A percentile compares a stretch with the other conserved stretches of the same genome.
phyloP scores from a whole-genome alignment of 2,113 vertebrate species.

The Corvus hawaiiensis region DNA sequence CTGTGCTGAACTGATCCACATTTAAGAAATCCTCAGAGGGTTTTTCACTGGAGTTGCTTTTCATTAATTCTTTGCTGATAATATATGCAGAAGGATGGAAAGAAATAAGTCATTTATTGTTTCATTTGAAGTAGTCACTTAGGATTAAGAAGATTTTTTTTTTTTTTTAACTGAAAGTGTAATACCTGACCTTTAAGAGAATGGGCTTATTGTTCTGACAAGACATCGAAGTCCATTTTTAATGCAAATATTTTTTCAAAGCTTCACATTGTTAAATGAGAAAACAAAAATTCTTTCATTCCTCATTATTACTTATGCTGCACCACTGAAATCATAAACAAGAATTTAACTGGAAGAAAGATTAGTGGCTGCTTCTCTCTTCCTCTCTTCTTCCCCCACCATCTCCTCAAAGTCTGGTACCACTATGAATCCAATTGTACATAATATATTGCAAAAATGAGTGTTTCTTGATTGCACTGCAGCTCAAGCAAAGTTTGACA shows the following conservation, averaged over 20 bases:
- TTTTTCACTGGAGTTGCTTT: neutral
- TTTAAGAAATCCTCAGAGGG: neutral
- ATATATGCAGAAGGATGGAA: neutral
- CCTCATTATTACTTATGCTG: neutral
- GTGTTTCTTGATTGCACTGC: neutral
- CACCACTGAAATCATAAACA: neutral
- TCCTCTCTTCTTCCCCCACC: accelerated
- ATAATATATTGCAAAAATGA: neutral
- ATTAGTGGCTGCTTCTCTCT: neutral
- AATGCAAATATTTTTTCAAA: neutral
- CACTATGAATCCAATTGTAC: neutral
- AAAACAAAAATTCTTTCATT: neutral
- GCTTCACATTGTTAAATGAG: neutral
- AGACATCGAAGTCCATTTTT: neutral
- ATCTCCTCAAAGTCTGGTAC: neutral
- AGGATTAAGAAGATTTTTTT: neutral
- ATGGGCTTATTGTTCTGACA: neutral
- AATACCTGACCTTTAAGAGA: slow-evolving; percentile 14
- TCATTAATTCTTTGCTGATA: slow-evolving; percentile 11
- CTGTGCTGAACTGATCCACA: neutral
- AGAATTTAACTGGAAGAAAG: neutral
- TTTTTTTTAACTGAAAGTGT: neutral
- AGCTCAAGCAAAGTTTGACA: neutral
- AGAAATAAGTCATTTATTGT: slow-evolving; percentile 10
- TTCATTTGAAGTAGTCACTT: slow-evolving; percentile 10